Conservation (phyloP, 2,113 vertebrate genomes). For the Donacobius atricapilla region DNA sequence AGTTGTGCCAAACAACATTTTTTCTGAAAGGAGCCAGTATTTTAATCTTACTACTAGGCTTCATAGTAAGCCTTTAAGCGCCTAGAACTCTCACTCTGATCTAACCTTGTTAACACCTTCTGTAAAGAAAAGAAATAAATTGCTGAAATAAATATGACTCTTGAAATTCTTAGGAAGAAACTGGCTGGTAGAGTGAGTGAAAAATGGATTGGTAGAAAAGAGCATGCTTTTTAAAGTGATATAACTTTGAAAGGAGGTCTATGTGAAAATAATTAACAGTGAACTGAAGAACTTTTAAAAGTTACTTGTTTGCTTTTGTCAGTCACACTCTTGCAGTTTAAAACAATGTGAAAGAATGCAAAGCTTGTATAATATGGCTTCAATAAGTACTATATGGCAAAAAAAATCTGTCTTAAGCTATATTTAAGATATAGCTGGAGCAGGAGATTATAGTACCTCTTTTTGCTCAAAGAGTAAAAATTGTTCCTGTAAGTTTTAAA, state of each 20-base stretch:
- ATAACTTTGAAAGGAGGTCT: background rate
- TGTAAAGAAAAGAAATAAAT: background rate
- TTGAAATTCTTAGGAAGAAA: background rate
- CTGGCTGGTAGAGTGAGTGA: background rate
- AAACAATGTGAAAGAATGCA: background rate
- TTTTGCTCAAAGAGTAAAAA: background rate
- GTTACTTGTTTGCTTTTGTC: background rate
- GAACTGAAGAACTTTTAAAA: background rate
- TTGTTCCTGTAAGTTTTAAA: background rate
- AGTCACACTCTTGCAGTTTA: background rate
- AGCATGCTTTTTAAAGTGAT: background rate
- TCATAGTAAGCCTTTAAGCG: background rate
- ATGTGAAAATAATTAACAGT: background rate
- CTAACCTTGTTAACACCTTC: background rate
- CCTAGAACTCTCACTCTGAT: background rate
- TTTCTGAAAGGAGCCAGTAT: background rate
- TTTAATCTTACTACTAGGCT: background rate
- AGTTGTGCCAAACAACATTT: background rate
- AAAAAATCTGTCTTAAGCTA: background rate
- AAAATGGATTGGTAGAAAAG: background rate
- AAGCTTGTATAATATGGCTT: background rate
- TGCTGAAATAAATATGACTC: background rate
- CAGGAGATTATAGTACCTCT: background rate
- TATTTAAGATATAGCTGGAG: background rate
- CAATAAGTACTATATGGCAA: background rate